Evolutionary conservation across 2,113 vertebrate genomes (phyloP), one percentile per base, ranked within the genome.

Genomic region (Corythaeola cristata): DNA sequence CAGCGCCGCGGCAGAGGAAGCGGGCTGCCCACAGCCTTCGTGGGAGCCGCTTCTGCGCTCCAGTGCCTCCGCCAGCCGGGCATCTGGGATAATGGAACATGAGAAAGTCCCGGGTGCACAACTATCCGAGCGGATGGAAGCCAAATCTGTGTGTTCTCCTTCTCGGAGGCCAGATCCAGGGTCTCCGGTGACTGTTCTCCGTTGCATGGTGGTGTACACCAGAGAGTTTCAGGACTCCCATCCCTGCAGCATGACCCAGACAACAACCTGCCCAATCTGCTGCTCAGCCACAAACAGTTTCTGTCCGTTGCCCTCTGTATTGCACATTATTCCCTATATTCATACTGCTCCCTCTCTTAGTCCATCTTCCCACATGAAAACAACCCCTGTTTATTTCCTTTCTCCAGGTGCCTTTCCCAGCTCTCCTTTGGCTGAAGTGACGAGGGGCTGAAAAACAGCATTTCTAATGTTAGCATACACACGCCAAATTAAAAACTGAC

Each of bases 281-380:
- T 35, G 11, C 12, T 74, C 39, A 71, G 56, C 22, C 20, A 67
- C 35, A 76, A 52, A n/a, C 17, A 23, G n/a, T 45, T 55, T 66
- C 16, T 56, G 3, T n/a, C 21, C 26, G 2, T 23, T 59, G 32
- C 5, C 12, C n/a, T 56, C 27, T 28, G 5, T 44, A 45, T 58
- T 0, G 0, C 27, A 67, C 1, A 2, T 59, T 75, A 32, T 68
- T 88, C 14, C 9, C n/a, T 41, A 1, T 15, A 37, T 64, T 59
- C 16, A 1, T 44, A 75, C 6, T 5, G 3, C 11, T 63, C 11
- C 8, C 5, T 41, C 32, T 52, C 44, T 47, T 6, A 21, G 11
- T 44, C 33, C 13, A 6, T 49, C 44, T 52, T 60, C 12, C 50
- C 33, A 15, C 1, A 1, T 27, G 9, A 52, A 45, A 62, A 62